These are phyloP conservation scores for Alectura lathami DNA, from an alignment of 2,113 vertebrate species.

Conservation along the genomic window DNA sequence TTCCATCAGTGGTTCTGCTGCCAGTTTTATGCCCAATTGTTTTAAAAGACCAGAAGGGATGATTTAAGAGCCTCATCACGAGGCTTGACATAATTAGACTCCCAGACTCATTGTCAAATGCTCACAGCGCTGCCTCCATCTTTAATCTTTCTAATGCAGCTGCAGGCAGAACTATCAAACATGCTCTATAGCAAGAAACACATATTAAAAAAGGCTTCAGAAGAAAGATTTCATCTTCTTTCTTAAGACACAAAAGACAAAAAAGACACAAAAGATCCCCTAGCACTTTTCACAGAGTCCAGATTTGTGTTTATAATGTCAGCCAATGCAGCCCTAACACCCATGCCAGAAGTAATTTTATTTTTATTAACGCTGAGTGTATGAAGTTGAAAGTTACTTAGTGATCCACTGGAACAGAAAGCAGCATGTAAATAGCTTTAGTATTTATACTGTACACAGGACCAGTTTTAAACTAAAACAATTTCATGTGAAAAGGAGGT, in stretches of 20 bases:
- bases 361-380: conserved; percentile 18
- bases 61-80: conserved; percentile 35
- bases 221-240: neutral
- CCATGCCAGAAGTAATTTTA: conserved; percentile 13
- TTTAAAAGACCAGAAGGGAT: conserved; percentile 44
- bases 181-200: neutral
- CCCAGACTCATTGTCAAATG: conserved; percentile 21
- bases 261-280: neutral
- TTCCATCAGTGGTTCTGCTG: neutral
- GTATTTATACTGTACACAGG: conserved; percentile 5
- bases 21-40: conserved; percentile 1
- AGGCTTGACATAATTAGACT: conserved; percentile 36
- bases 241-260: neutral
- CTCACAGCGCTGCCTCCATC: neutral
- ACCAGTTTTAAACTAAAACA: neutral
- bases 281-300: neutral
- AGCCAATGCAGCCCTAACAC: neutral
- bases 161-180: neutral
- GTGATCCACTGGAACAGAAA: conserved; percentile 28
- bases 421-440: neutral
- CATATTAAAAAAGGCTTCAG: neutral
- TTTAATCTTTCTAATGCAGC: conserved; percentile 9
- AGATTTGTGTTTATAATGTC: conserved; percentile 8
- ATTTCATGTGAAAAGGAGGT: conserved; percentile 4
- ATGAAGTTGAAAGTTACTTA: conserved; percentile 40